phyloP scores from a whole-genome alignment of 2,888 invertebrate genomes.

The Phortica okadai region DNA sequence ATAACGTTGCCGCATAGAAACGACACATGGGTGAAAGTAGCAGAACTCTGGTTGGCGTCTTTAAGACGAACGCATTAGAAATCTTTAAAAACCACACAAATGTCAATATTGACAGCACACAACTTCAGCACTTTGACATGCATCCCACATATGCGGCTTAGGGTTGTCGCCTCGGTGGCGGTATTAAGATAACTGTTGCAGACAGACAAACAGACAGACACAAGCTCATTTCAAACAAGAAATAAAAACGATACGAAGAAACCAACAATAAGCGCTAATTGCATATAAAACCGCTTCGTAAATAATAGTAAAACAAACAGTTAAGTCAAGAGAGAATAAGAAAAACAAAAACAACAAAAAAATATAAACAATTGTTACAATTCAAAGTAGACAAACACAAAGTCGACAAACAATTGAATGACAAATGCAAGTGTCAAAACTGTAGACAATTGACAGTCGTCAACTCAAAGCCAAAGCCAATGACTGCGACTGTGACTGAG shows the following conservation, averaged over 20 bases:
- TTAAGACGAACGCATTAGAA: neutral
- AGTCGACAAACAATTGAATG: slow-evolving; percentile 59
- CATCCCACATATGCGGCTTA: neutral
- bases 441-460: slow-evolving; percentile 32
- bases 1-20: too few species aligned
- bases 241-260: too few species aligned
- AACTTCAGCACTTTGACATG: slow-evolving; percentile 27
- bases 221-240: too few species aligned
- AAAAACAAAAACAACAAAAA: slow-evolving; percentile 14
- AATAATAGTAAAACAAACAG: slow-evolving; percentile 10
- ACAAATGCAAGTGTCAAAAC: slow-evolving; percentile 66
- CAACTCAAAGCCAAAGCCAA: too few species aligned
- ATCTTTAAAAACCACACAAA: slow-evolving; percentile 19
- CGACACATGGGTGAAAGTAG: too few species aligned
- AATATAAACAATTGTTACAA: slow-evolving; percentile 50
- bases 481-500: slow-evolving; percentile 19
- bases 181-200: too few species aligned
- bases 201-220: too few species aligned
- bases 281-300: slow-evolving; percentile 53
- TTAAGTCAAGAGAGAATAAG: neutral
- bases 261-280: slow-evolving; percentile 63
- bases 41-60: too few species aligned
- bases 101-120: slow-evolving; percentile 39
- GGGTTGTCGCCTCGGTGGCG: neutral
- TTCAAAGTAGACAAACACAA: slow-evolving; percentile 55